These are phyloP conservation scores for Ptilodon capucinus DNA, from an alignment of 2,888 invertebrate species.

Conservation along the genomic window DNA sequence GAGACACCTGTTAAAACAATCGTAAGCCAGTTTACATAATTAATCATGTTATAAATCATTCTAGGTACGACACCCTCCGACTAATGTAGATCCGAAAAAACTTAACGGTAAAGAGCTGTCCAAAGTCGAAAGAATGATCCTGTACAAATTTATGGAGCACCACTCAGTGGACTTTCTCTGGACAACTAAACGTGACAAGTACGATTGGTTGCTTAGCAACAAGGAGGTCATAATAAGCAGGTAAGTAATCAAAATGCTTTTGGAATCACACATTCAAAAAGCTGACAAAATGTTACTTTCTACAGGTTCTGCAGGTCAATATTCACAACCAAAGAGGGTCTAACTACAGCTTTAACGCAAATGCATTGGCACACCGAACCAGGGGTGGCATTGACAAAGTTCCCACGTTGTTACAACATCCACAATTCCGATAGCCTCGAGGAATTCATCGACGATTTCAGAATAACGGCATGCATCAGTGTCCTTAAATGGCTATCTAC, in stretches of 20 bases:
- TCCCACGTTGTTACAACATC: constrained; percentile 94
- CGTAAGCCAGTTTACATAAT: too few species aligned
- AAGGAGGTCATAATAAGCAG: constrained; percentile 79
- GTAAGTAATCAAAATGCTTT: constrained; percentile 42
- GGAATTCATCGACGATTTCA: constrained; percentile 94
- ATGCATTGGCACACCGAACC: constrained; percentile 94
- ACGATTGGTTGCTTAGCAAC: constrained; percentile 86
- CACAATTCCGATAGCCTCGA: constrained; percentile 91
- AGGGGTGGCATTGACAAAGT: constrained; percentile 90
- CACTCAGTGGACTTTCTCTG: constrained; percentile 94
- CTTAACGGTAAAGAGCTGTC: constrained; percentile 75
- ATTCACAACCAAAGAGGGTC: constrained; percentile 96
- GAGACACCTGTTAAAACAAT: too few species aligned
- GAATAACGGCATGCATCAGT: constrained; percentile 93
- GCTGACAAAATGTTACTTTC: neutral
- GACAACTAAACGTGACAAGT: constrained; percentile 93
- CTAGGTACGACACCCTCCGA: constrained; percentile 68
- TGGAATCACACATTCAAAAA: neutral
- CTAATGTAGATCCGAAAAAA: constrained; percentile 66
- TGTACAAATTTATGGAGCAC: constrained; percentile 90
- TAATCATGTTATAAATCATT: constrained; percentile 2
- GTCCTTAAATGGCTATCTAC: constrained; percentile 90
- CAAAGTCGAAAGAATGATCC: constrained; percentile 86
- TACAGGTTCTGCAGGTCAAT: constrained; percentile 92
- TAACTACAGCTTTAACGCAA: constrained; percentile 89